Percentiles rank a stretch among this genome's conserved stretches.
Evolutionary conservation across 2,797 vertebrate species (phyloP).

Genomic region (Huso huso): DNA sequence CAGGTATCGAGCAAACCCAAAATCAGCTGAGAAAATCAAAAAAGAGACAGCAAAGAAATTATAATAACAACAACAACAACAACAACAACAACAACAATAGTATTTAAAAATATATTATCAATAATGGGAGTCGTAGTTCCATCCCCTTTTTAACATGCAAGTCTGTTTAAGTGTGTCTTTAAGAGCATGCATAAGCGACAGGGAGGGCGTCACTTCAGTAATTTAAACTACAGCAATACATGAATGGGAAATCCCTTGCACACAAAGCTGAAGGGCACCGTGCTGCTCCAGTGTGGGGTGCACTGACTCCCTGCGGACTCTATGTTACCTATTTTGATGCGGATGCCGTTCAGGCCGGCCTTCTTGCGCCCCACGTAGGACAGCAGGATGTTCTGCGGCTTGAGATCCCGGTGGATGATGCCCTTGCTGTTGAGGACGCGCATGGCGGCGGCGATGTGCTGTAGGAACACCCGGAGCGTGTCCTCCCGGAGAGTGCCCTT

Average conservation of each 20-base stretch:
- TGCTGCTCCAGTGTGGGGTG: too few relatives aligned
- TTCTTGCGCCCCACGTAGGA: conserved; percentile 78
- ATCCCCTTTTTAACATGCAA: too few relatives aligned
- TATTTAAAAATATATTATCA: too few relatives aligned
- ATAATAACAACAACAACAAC: too few relatives aligned
- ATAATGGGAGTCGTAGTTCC: too few relatives aligned
- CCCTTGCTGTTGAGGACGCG: conserved; percentile 86
- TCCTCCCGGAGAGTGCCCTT: conserved; percentile 93
- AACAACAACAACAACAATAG: too few relatives aligned
- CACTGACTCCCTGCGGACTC: background rate
- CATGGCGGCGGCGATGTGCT: conserved; percentile 95
- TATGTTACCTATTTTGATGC: conserved; percentile 85
- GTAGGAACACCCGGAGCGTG: conserved; percentile 86
- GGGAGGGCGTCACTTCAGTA: too few relatives aligned
- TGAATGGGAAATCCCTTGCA: too few relatives aligned
- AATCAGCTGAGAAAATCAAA: conserved; percentile 74
- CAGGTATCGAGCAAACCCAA: conserved; percentile 93
- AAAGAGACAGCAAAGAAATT: conserved; percentile 11
- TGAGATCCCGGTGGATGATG: conserved; percentile 90
- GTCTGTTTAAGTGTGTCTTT: too few relatives aligned
- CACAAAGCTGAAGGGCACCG: too few relatives aligned
- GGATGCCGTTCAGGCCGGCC: conserved; percentile 76
- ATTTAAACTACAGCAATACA: too few relatives aligned
- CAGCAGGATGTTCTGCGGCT: conserved; percentile 91
- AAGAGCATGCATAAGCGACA: too few relatives aligned